Conservation (phyloP, 2,113 vertebrate species). For the Saccopteryx bilineata region DNA sequence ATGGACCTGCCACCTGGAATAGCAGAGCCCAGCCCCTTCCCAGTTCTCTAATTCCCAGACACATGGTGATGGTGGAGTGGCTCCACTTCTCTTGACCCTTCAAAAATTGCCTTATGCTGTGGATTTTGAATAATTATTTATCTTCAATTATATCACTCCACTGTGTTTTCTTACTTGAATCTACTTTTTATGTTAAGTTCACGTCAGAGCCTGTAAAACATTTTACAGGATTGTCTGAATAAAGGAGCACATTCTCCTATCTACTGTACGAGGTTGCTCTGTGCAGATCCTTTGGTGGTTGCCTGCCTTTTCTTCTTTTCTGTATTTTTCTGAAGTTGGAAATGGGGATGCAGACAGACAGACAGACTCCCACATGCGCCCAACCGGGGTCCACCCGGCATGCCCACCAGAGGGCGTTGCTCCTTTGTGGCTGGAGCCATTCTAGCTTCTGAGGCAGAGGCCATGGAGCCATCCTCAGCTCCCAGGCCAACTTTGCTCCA, state of each 20-base stretch:
- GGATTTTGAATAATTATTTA: not conserved
- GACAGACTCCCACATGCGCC: too few relatives aligned
- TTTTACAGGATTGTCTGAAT: constrained; percentile 20
- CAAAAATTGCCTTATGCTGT: not conserved
- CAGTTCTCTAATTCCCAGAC: not conserved
- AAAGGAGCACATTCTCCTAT: not conserved
- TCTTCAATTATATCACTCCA: not conserved
- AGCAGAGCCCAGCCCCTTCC: not conserved
- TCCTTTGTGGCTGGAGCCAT: too few relatives aligned
- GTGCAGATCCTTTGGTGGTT: not conserved
- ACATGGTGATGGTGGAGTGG: not conserved
- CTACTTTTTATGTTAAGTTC: not conserved
- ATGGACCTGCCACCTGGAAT: not conserved
- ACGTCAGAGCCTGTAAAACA: not conserved
- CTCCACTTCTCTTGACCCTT: not conserved
- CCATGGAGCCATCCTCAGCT: too few relatives aligned
- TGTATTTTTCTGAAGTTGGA: too few relatives aligned
- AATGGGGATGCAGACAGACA: too few relatives aligned
- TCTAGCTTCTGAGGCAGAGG: too few relatives aligned
- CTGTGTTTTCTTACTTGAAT: not conserved
- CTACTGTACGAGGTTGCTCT: not conserved
- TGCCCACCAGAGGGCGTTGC: too few relatives aligned
- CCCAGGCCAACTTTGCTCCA: too few relatives aligned
- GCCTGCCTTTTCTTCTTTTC: not conserved
- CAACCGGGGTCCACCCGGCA: too few relatives aligned